phyloP scores from a whole-genome alignment of 2,113 vertebrate genomes.

The Dromas ardeola region DNA sequence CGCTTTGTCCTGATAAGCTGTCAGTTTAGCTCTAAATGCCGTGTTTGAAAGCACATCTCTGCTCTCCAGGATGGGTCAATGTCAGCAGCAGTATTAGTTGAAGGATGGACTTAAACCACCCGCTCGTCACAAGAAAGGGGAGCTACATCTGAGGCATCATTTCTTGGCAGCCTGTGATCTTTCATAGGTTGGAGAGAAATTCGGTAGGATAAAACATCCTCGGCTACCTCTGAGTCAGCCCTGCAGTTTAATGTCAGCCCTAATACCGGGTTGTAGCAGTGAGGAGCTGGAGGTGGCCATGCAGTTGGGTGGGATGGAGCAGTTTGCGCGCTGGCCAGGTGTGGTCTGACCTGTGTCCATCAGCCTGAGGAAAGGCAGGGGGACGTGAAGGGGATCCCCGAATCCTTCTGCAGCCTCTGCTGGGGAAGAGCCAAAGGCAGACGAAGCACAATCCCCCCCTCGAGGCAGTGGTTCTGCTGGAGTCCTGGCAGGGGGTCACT shows the following conservation, averaged over 20 bases:
- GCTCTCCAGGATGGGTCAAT: neutral
- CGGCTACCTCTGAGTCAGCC: neutral
- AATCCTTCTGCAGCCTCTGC: neutral
- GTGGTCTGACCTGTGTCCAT: neutral
- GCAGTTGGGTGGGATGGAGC: neutral
- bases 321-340: neutral
- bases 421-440: neutral
- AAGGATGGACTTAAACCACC: neutral
- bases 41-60: neutral
- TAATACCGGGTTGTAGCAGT: neutral
- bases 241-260: neutral
- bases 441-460: neutral
- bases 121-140: neutral
- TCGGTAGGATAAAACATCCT: neutral
- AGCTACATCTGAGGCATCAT: neutral
- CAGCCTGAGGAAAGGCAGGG: accelerated
- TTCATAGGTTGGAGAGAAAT: neutral
- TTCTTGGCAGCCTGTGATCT: neutral
- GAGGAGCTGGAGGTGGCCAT: neutral
- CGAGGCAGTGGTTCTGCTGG: neutral
- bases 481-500: neutral
- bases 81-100: neutral
- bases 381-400: accelerated
- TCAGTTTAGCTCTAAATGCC: neutral
- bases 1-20: neutral